Evolutionary conservation across 2,888 invertebrate genomes (phyloP).

Genomic region (Colostygia pectinataria): DNA sequence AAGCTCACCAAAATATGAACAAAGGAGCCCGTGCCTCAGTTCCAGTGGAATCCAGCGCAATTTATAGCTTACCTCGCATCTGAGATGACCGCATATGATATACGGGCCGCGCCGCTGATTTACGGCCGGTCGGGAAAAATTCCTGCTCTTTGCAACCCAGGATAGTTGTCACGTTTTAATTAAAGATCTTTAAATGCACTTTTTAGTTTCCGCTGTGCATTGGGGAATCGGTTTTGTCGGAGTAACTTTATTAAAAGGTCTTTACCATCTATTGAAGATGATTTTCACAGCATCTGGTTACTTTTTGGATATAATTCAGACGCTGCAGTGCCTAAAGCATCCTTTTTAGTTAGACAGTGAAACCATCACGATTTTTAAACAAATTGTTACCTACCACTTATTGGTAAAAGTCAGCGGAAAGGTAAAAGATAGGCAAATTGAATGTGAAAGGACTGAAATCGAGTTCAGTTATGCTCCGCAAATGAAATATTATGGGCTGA

Average conservation of each 20-base stretch:
- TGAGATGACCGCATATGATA: conserved; percentile 51
- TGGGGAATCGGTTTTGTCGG: conserved; percentile 1
- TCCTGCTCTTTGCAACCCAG: conserved; percentile 21
- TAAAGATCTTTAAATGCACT: conserved; percentile 30
- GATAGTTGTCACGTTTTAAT: conserved; percentile 35
- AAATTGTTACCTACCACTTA: too few species aligned
- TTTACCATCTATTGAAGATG: too few species aligned
- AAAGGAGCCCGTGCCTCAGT: conserved; percentile 15
- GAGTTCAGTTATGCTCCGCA: conserved; percentile 1
- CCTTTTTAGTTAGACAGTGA: too few species aligned
- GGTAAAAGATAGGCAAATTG: conserved; percentile 15
- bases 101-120: conserved; percentile 50
- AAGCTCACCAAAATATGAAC: conserved; percentile 2
- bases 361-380: too few species aligned
- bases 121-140: conserved; percentile 43
- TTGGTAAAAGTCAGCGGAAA: too few species aligned
- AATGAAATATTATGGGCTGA: neutral
- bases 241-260: too few species aligned
- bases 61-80: conserved; percentile 42
- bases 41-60: conserved; percentile 36
- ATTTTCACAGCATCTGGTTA: too few species aligned
- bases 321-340: too few species aligned
- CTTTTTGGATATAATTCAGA: too few species aligned
- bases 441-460: conserved; percentile 13
- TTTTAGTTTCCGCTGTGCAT: conserved; percentile 11